phyloP scores from a whole-genome alignment of 2,888 invertebrate species.

The Teinopalpus imperialis region DNA sequence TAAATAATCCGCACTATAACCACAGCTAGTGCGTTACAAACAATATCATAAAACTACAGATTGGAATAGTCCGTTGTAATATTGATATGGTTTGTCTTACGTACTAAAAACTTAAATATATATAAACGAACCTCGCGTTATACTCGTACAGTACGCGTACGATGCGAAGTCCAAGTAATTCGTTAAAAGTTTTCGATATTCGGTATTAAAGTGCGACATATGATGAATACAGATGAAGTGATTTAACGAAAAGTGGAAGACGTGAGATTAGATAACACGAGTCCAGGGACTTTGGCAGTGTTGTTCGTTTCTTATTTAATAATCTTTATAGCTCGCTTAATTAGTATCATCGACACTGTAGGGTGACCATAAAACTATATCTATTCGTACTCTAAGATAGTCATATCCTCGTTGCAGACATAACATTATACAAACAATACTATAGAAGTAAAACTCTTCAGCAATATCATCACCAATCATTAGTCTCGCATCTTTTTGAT shows the following conservation, averaged over 20 bases:
- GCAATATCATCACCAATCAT: no score
- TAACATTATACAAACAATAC: no score
- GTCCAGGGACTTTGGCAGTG: slow-evolving; percentile 9
- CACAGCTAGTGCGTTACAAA: slow-evolving; percentile 6
- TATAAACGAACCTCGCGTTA: background rate
- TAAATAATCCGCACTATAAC: slow-evolving; percentile 10
- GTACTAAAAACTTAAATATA: slow-evolving; percentile 2
- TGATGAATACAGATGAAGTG: slow-evolving; percentile 33
- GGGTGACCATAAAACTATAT: no score
- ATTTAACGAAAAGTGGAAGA: slow-evolving; percentile 14
- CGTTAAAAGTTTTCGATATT: slow-evolving; percentile 10
- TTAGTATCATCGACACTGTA: no score
- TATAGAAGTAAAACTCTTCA: no score
- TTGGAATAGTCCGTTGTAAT: slow-evolving; percentile 10
- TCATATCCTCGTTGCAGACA: no score
- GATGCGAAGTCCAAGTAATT: slow-evolving; percentile 13
- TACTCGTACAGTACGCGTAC: no score
- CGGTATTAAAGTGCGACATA: slow-evolving; percentile 21
- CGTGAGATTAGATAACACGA: slow-evolving; percentile 2
- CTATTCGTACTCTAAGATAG: no score
- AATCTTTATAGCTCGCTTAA: no score
- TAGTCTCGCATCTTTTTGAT: no score
- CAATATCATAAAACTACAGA: background rate
- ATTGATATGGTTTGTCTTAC: slow-evolving; percentile 31
- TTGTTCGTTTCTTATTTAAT: no score